A percentile compares a stretch with the other conserved stretches of the same genome.
phyloP scores from a whole-genome alignment of 2,797 vertebrate genomes.

The Heteromormyrus szaboi region DNA sequence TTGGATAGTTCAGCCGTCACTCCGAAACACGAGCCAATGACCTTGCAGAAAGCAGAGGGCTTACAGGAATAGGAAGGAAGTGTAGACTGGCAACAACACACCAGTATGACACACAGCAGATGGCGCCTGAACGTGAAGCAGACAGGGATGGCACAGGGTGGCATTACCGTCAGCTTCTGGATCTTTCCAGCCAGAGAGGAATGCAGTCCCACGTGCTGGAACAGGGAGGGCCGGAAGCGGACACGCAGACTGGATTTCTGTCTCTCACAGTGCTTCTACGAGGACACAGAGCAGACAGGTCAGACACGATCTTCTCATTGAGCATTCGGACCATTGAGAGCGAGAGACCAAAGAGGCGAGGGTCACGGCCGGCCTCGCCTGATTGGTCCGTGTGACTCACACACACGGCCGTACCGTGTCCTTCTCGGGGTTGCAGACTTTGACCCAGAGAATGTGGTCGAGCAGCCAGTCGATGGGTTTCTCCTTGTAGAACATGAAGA shows the following conservation, averaged over 20 bases:
- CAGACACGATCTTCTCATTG: constrained; percentile 1
- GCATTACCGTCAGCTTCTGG: constrained; percentile 92
- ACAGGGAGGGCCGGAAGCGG: constrained; percentile 91
- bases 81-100: neutral
- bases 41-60: neutral
- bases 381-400: neutral
- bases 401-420: constrained; percentile 75
- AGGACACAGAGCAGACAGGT: neutral
- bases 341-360: neutral
- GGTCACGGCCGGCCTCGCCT: neutral
- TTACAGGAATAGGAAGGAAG: neutral
- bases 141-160: neutral
- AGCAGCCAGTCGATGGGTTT: constrained; percentile 98
- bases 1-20: neutral
- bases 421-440: constrained; percentile 98
- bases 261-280: constrained; percentile 93
- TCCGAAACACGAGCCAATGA: neutral
- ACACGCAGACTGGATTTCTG: constrained; percentile 94
- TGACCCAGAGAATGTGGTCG: constrained; percentile 98
- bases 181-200: constrained; percentile 97
- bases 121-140: neutral
- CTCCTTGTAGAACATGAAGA: constrained; percentile 99
- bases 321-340: neutral
- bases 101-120: neutral
- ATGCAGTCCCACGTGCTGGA: constrained; percentile 95